Percentiles rank a stretch among this genome's conserved stretches.
Conservation (phyloP, 2,888 invertebrate species). For the Plagodis dolabraria region DNA sequence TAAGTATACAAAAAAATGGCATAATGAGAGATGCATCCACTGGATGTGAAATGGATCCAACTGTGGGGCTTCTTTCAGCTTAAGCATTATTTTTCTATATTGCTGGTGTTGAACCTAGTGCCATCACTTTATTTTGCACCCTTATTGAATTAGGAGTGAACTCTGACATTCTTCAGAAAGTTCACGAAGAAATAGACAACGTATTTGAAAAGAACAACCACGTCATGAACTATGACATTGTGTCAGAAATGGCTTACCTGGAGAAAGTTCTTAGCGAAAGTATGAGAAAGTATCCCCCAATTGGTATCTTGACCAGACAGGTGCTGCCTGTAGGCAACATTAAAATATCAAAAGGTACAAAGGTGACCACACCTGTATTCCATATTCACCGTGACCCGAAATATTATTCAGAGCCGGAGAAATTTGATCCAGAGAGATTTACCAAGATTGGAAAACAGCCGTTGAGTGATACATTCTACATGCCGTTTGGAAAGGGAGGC, state of each 20-base stretch:
- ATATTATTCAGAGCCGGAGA: slow-evolving; percentile 70
- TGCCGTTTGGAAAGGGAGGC: slow-evolving; percentile 60
- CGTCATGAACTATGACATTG: slow-evolving; percentile 26
- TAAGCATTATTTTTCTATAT: slow-evolving; percentile 68
- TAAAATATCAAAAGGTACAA: slow-evolving; percentile 57
- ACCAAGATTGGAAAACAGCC: no score
- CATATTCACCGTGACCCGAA: slow-evolving; percentile 70
- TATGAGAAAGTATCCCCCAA: slow-evolving; percentile 52
- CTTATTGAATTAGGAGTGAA: slow-evolving; percentile 61
- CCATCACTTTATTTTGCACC: slow-evolving; percentile 55
- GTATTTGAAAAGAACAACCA: slow-evolving; percentile 27
- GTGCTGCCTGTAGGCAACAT: slow-evolving; percentile 64
- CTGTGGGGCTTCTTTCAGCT: slow-evolving; percentile 61
- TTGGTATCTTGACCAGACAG: slow-evolving; percentile 51
- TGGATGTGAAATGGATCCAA: slow-evolving; percentile 56
- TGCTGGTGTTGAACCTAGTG: slow-evolving; percentile 71
- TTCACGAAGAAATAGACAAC: slow-evolving; percentile 64
- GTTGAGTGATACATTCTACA: slow-evolving; percentile 53
- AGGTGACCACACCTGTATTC: slow-evolving; percentile 56
- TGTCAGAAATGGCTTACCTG: slow-evolving; percentile 31
- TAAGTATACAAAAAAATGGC: slow-evolving; percentile 59
- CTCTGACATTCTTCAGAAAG: slow-evolving; percentile 53
- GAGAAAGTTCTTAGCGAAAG: slow-evolving; percentile 50
- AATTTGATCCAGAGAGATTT: slow-evolving; percentile 55
- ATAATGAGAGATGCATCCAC: slow-evolving; percentile 51